These are phyloP conservation scores for Apistogramma diplotaenia DNA, from an alignment of 2,113 vertebrate genomes.

Conservation along the genomic window DNA sequence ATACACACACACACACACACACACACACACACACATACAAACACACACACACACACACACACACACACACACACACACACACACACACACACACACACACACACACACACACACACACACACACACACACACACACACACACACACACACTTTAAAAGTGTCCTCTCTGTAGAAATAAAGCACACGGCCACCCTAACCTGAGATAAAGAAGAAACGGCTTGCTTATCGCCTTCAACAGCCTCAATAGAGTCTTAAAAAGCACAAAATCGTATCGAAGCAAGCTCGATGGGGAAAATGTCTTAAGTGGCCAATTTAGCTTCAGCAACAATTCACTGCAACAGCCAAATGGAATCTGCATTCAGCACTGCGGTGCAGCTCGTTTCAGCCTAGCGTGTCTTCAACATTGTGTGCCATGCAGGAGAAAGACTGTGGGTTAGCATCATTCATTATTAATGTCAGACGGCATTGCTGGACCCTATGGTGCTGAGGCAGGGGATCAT, in stretches of 20 bases:
- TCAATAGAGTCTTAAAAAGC: not conserved
- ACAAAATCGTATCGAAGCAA: not conserved
- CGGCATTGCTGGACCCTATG: constrained; percentile 16
- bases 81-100: not conserved
- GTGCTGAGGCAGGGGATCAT: constrained; percentile 30
- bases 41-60: not conserved
- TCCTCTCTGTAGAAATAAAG: constrained; percentile 5
- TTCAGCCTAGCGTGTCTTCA: not conserved
- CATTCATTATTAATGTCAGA: constrained; percentile 57
- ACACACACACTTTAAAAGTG: constrained; percentile 8
- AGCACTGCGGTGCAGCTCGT: not conserved
- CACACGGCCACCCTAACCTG: not conserved
- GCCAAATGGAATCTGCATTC: not conserved
- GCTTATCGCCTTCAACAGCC: not conserved
- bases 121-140: not conserved
- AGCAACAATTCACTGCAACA: not conserved
- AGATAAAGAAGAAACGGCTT: not conserved
- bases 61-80: not conserved
- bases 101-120: not conserved
- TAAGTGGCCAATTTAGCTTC: not conserved
- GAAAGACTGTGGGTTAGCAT: constrained; percentile 25
- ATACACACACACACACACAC: not conserved
- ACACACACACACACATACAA: not conserved
- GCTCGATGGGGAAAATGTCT: not conserved
- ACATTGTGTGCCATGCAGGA: not conserved